Percentiles rank a stretch among this genome's conserved stretches.
phyloP scores from a whole-genome alignment of 2,797 vertebrate genomes.

The Lates japonicus region DNA sequence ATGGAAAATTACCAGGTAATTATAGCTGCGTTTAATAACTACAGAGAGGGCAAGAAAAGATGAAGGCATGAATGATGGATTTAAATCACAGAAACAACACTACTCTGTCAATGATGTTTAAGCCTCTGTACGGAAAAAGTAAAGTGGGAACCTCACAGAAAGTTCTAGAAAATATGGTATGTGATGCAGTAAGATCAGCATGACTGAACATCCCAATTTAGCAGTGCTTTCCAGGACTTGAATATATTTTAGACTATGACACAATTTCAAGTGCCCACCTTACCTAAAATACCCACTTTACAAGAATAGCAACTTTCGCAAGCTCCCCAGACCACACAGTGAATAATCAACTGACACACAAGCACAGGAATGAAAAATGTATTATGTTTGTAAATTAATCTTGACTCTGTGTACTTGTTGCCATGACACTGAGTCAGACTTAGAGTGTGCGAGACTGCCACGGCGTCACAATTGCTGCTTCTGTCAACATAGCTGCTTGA shows the following conservation, averaged over 20 bases:
- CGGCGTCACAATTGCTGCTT: background rate
- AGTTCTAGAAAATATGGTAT: no score
- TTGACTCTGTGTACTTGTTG: constrained; percentile 11
- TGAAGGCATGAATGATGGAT: background rate
- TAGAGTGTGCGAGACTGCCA: background rate
- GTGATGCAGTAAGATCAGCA: background rate
- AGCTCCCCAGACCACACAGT: background rate
- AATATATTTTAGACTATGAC: background rate
- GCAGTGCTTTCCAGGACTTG: background rate
- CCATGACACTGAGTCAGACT: constrained; percentile 18
- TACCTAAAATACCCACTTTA: background rate
- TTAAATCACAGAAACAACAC: no score
- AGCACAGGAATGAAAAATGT: background rate
- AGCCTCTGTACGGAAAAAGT: no score
- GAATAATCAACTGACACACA: background rate
- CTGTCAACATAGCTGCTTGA: constrained; percentile 4
- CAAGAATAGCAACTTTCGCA: background rate
- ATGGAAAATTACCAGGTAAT: constrained; percentile 2
- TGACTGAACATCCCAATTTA: no score
- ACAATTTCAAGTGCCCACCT: background rate
- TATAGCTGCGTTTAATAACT: background rate
- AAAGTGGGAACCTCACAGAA: no score
- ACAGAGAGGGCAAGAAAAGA: background rate
- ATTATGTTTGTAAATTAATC: background rate
- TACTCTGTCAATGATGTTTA: no score